These are phyloP conservation scores for Rhabditoides inermis DNA, from an alignment of 2,888 invertebrate species.

Conservation along the genomic window DNA sequence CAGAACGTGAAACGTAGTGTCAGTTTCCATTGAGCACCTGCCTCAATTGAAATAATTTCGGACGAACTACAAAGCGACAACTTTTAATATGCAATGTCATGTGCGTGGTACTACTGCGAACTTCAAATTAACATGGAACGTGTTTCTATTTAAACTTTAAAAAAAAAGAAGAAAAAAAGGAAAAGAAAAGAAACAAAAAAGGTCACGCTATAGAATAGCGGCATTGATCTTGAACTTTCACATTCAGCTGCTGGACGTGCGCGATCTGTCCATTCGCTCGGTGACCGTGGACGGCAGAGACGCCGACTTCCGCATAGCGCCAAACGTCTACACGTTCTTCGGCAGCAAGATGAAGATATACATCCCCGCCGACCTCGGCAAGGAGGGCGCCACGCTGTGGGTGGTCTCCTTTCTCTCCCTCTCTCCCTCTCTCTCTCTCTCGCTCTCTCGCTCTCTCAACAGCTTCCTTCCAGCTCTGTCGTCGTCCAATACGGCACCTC, in stretches of 20 bases:
- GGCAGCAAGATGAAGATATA: too few relatives aligned
- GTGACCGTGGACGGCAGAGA: conserved; percentile 11
- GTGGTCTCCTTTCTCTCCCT: neutral
- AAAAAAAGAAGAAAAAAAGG: too few relatives aligned
- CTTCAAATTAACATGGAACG: too few relatives aligned
- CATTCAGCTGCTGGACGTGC: conserved; percentile 33
- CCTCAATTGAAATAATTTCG: too few relatives aligned
- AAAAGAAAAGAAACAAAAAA: too few relatives aligned
- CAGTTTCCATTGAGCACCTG: too few relatives aligned
- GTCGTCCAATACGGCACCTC: conserved; percentile 68
- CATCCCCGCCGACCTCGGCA: conserved; percentile 4
- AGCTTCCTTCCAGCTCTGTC: conserved; percentile 16
- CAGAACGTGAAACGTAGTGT: too few relatives aligned
- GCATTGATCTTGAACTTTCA: neutral
- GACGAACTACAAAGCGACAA: too few relatives aligned
- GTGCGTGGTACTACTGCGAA: too few relatives aligned
- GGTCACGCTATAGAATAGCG: neutral
- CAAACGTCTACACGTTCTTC: conserved; percentile 5
- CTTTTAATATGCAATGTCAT: too few relatives aligned
- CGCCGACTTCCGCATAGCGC: conserved; percentile 6
- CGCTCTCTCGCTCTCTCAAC: neutral
- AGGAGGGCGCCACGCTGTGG: conserved; percentile 9
- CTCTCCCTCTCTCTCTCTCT: neutral
- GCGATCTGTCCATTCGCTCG: conserved; percentile 25
- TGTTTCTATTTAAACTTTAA: too few relatives aligned